Evolutionary conservation across 2,888 invertebrate species (phyloP), one percentile per base, ranked within the genome.

Genomic region (Ophion obscuratus): DNA sequence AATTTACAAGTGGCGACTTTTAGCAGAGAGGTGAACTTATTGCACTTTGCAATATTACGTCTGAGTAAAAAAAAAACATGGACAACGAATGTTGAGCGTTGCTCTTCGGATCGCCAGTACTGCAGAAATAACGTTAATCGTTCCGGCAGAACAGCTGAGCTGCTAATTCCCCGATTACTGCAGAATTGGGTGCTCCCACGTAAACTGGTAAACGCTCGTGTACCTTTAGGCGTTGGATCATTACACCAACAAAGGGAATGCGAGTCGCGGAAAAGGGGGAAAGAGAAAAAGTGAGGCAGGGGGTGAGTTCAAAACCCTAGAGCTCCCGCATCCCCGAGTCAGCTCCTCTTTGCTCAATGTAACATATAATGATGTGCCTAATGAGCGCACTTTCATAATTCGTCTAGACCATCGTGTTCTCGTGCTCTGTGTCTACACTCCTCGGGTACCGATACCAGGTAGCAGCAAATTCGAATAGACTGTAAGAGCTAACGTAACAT

Each of bases 401-500:
- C 66, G 74, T 31, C 44, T 59, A 62, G 53, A 71, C 44, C 75
- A 62, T 73, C 62, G 14, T 53, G 53, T 5, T 53, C 53, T 14
- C 3, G 11, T 17, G 5, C 53, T 17, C 17, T 17, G 53, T 17
- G 14, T 53, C 1, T 14, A 53, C 17, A n/a, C n/a, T n/a, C 2
- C 17, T 14, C 5, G 53, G 53, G 61, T 27, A 66, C 53, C 11
- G 17, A 53, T 53, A 53, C 53, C 53, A 7, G 40, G 40, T 9
- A 40, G 40, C 40, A 84, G 75, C 81, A 67, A 79, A 76, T 81
- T 78, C 78, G 78, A 86, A 81, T 81, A 47, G 86, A 86, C 78
- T 75, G 84, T 84, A 81, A 81, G 66, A 79, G 71, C 84, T 75
- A 86, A 81, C 78, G 77, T 86, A 81, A 78, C 81, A 17, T 86